Base-by-base conservation (phyloP, 2,113 vertebrate genomes). In the Aspiorhynchus laticeps region DNA sequence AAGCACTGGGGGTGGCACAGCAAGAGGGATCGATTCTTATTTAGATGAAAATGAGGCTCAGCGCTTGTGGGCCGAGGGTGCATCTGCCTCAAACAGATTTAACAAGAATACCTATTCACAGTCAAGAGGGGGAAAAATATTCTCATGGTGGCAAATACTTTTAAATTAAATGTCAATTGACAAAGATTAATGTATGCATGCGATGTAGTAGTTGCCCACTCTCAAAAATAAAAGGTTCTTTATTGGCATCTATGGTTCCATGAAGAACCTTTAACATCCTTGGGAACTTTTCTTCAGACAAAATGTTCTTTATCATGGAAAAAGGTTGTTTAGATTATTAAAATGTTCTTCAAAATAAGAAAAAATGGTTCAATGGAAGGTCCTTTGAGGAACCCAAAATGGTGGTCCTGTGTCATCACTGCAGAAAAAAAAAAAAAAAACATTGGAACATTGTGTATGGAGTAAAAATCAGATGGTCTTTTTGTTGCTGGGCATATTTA, bases 11-110 rank as follows among this genome's bases (percentile, higher is more conserved):
- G 92, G 93, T 92, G 92, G 93, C 92, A 91, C 91, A 90, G 93
- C 92, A 89, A 93, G 93, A 93, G 88, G 91, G 93, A 95, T 96
- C 94, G 94, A 96, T 95, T 96, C 94, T 95, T 95, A 95, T 96
- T 96, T 95, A 95, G 94, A 96, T 96, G 94, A 96, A 96, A 95
- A 96, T 96, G 94, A 96, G 95, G 92, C 93, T 92, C 91, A 91
- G 92, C 91, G 93, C 94, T 94, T 80, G 91, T 93, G 93, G 90
- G 93, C 93, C 92, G 94, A 93, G 91, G 93, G 94, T 91, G 92
- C 93, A 94, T 93, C 93, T 92, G 93, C 92, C 91, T 93, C 92
- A 91, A 93, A 90, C 89, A 93, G 93, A 94, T 92, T 91, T 91
- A 93, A 90, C 89, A 87, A 92, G 90, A 91, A 91, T 92, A 91